These are phyloP conservation scores for Hormaphis cornu DNA, from an alignment of 1,140 invertebrate species.

Conservation along the genomic window DNA sequence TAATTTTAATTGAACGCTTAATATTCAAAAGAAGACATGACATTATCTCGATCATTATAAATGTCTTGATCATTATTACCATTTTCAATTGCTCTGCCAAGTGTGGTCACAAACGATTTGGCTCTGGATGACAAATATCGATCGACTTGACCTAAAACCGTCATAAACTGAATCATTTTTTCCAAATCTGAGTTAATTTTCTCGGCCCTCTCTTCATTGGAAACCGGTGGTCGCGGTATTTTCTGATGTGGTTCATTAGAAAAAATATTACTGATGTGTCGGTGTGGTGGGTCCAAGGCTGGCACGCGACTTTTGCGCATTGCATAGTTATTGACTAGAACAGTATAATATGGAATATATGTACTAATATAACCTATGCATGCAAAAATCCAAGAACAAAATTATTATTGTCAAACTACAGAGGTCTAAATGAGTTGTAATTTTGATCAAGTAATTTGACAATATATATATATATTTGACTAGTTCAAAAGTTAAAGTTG, in stretches of 20 bases:
- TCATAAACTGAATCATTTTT: constrained; percentile 22
- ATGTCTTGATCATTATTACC: background rate
- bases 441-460: no score
- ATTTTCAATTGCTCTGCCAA: constrained; percentile 6
- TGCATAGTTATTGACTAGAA: no score
- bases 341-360: no score
- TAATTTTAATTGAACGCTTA: no score
- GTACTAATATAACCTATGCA: no score
- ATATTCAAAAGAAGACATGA: background rate
- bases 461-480: no score
- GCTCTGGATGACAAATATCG: constrained; percentile 12
- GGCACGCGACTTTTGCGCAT: background rate
- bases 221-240: background rate
- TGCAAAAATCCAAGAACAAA: no score
- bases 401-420: no score
- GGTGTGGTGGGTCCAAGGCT: background rate
- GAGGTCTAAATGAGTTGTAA: no score
- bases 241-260: background rate
- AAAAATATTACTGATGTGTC: background rate
- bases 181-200: background rate
- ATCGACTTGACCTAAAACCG: background rate
- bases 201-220: background rate
- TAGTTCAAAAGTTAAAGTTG: no score
- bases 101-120: background rate
- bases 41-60: background rate